Percentiles rank a stretch among this genome's conserved stretches.
These are phyloP conservation scores for Norana najaformis DNA, from an alignment of 2,888 invertebrate species.

Conservation along the genomic window DNA sequence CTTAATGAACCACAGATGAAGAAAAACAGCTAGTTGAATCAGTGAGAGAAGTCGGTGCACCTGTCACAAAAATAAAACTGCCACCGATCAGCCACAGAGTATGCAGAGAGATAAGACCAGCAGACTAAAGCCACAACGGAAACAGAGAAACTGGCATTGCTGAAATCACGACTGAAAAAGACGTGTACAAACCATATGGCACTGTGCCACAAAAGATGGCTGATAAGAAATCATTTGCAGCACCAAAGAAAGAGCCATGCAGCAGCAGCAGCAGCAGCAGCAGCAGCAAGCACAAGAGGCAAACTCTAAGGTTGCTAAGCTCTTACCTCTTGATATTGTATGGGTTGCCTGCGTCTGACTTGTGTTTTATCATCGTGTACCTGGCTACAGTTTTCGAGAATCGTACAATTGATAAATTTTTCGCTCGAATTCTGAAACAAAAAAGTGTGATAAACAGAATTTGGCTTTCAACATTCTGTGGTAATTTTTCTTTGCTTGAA, in stretches of 20 bases:
- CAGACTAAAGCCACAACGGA: not conserved
- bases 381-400: slow-evolving; percentile 32
- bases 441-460: not conserved
- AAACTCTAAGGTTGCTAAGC: not conserved
- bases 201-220: not conserved
- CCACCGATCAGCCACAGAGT: not conserved
- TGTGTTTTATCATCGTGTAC: slow-evolving; percentile 37
- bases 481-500: not conserved
- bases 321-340: slow-evolving; percentile 33
- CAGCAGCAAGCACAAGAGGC: not conserved
- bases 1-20: not conserved
- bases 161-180: not conserved
- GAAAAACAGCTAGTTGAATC: slow-evolving; percentile 2
- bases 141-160: not conserved
- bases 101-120: not conserved
- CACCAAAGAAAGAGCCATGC: not conserved
- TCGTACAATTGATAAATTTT: slow-evolving; percentile 28
- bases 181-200: not conserved
- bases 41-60: not conserved
- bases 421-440: slow-evolving; percentile 30
- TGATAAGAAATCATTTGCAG: not conserved
- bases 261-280: too few species aligned
- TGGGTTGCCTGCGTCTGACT: slow-evolving; percentile 35
- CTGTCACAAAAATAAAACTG: not conserved
- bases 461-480: not conserved